A percentile compares a stretch with the other conserved stretches of the same genome.
Conservation (phyloP, 2,797 vertebrate species). For the Columba guinea region DNA sequence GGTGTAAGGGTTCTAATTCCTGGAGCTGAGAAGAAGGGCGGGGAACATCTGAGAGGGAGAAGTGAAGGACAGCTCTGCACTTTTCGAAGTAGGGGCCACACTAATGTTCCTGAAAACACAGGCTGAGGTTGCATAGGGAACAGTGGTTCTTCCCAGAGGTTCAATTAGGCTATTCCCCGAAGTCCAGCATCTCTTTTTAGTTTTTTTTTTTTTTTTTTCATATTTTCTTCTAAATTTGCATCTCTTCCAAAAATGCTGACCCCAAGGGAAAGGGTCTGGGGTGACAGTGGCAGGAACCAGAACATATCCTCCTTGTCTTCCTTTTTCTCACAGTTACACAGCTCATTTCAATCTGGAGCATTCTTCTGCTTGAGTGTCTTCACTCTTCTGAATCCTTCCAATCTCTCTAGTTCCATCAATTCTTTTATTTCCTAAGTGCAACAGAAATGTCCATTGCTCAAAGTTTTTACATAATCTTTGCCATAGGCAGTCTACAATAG, state of each 20-base stretch:
- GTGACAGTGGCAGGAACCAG: neutral
- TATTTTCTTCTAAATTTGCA: neutral
- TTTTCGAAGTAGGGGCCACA: neutral
- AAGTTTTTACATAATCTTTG: neutral
- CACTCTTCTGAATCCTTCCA: neutral
- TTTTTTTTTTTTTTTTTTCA: neutral
- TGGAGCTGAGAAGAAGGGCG: neutral
- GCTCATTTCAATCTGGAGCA: neutral
- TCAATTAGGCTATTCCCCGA: neutral
- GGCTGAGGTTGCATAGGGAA: neutral
- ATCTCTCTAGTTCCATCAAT: neutral
- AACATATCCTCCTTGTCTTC: accelerated
- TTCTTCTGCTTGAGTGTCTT: neutral
- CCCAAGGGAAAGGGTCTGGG: neutral
- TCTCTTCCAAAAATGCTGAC: neutral
- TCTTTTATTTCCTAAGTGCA: neutral
- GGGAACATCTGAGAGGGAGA: neutral
- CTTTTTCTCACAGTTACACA: neutral
- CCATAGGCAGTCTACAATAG: neutral
- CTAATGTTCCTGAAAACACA: neutral
- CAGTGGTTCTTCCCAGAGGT: neutral
- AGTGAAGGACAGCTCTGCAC: neutral
- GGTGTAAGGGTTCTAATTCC: neutral
- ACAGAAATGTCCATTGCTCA: neutral
- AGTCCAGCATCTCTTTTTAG: neutral